These are phyloP conservation scores for Lepidocyrtinus sp. DNA, from an alignment of 2,888 invertebrate species.

Conservation along the genomic window DNA sequence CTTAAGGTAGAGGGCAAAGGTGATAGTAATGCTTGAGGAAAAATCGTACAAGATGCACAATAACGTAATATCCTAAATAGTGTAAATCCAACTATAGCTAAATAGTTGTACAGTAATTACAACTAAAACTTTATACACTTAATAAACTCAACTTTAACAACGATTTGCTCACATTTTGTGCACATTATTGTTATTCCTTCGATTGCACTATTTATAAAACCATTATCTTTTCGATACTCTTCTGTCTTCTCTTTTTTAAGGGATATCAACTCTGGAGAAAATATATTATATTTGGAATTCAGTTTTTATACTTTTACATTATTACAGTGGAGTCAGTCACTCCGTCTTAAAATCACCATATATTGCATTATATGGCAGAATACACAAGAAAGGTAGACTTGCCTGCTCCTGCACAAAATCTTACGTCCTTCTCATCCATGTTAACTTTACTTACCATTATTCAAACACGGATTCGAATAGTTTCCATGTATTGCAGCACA, in stretches of 20 bases:
- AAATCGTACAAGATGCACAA: not conserved
- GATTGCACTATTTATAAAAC: slow-evolving; percentile 12
- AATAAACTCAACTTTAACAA: slow-evolving; percentile 27
- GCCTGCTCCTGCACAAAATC: too few species aligned
- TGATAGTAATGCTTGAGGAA: not conserved
- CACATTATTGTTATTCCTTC: slow-evolving; percentile 33
- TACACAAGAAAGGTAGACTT: not conserved
- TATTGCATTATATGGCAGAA: not conserved
- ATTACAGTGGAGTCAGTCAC: not conserved
- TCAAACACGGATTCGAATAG: not conserved
- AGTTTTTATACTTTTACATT: slow-evolving; percentile 22
- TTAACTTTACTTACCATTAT: not conserved
- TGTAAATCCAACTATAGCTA: not conserved
- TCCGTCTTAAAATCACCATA: not conserved
- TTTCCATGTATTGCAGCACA: not conserved
- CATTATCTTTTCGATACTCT: slow-evolving; percentile 14
- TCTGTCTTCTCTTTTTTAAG: slow-evolving; percentile 29
- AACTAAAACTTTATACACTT: slow-evolving; percentile 25
- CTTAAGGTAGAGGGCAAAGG: slow-evolving; percentile 24
- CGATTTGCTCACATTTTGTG: slow-evolving; percentile 34
- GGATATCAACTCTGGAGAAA: slow-evolving; percentile 43
- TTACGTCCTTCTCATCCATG: not conserved
- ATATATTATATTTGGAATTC: slow-evolving; percentile 25
- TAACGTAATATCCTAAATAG: too few species aligned
- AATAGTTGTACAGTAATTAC: not conserved